phyloP scores from a whole-genome alignment of 2,113 vertebrate genomes.

The cattle (Bos taurus) region ARS-UCD2.0 NC_037337.1:94085501-94086000 shows the following conservation, averaged over 20 bases:
- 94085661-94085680: not conserved
- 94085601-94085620: not conserved
- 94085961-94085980: not conserved
- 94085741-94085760: not conserved
- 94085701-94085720: not conserved
- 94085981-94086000: not conserved
- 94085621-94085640: not conserved
- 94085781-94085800: not conserved
- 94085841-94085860: not conserved
- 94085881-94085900: not conserved
- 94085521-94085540: not conserved
- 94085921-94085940: not conserved
- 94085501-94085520: not conserved
- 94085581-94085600: not conserved
- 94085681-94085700: not conserved
- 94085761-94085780: not conserved
- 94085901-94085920: not conserved
- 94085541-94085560: not conserved
- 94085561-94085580: not conserved
- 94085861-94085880: not conserved
- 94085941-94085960: not conserved
- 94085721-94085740: not conserved
- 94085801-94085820: not conserved
- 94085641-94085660: not conserved
- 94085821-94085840: not conserved